phyloP scores from a whole-genome alignment of 2,113 vertebrate species.

The Ellobius talpinus region DNA sequence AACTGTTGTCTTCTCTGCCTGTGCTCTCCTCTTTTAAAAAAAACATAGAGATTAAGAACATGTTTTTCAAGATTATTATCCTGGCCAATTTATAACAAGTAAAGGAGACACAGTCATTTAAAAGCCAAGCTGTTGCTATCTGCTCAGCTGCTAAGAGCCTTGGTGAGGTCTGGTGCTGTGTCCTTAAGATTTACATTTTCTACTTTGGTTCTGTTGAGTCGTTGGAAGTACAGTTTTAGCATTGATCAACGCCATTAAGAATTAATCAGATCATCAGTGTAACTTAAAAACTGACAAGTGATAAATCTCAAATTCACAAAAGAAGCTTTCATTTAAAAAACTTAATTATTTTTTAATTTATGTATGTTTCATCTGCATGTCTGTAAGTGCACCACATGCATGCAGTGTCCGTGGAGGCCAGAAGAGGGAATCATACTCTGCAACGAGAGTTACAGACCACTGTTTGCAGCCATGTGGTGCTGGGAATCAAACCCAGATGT shows the following conservation, averaged over 20 bases:
- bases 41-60: not conserved
- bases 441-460: not conserved
- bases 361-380: not conserved
- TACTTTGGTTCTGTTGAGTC: not conserved
- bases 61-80: not conserved
- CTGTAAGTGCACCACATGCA: not conserved
- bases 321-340: not conserved
- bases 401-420: not conserved
- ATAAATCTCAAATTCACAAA: not conserved
- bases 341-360: not conserved
- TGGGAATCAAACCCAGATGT: not conserved
- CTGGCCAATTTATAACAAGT: not conserved
- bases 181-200: not conserved
- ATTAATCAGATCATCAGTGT: not conserved
- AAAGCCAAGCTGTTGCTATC: not conserved
- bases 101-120: not conserved
- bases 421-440: not conserved
- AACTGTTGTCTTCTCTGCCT: not conserved
- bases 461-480: not conserved
- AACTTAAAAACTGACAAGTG: not conserved
- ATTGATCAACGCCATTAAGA: not conserved
- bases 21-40: not conserved
- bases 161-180: not conserved
- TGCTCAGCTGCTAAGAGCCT: not conserved
- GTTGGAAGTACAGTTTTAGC: not conserved